Conservation (phyloP, 1,140 invertebrate species). For the Drosophila obscura region DNA sequence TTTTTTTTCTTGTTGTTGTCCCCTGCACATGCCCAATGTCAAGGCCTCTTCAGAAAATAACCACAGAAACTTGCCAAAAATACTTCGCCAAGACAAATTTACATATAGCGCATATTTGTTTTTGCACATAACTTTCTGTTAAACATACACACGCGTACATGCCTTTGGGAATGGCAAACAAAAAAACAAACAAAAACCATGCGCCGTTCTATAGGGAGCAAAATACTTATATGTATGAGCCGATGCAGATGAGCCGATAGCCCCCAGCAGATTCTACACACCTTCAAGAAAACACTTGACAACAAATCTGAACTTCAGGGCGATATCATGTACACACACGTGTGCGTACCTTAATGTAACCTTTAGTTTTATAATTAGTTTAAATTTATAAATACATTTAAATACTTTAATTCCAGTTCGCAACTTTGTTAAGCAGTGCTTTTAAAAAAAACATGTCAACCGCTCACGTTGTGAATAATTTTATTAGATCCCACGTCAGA, state of each 20-base stretch:
- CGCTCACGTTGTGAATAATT: neutral
- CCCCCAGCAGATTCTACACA: conserved; percentile 29
- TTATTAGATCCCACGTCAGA: conserved; percentile 25
- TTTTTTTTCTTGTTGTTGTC: conserved; percentile 24
- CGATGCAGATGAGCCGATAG: conserved; percentile 26
- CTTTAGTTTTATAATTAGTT: neutral
- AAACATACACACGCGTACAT: neutral
- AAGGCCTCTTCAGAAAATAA: conserved; percentile 40
- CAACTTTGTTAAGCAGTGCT: neutral
- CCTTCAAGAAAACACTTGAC: conserved; percentile 21
- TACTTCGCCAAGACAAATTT: conserved; percentile 26
- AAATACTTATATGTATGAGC: neutral
- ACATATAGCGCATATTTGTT: conserved; percentile 42
- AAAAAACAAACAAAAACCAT: conserved; percentile 26
- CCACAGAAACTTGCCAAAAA: conserved; percentile 34
- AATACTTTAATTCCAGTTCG: neutral
- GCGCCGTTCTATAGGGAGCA: conserved; percentile 19
- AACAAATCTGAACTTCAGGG: conserved; percentile 6
- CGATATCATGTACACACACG: neutral
- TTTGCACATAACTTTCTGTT: conserved; percentile 14
- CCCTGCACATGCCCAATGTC: conserved; percentile 62
- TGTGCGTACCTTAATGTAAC: neutral
- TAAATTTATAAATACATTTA: neutral
- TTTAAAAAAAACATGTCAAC: neutral
- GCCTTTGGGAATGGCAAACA: neutral